phyloP scores from a whole-genome alignment of 2,797 vertebrate species.

The Antennarius maculatus region DNA sequence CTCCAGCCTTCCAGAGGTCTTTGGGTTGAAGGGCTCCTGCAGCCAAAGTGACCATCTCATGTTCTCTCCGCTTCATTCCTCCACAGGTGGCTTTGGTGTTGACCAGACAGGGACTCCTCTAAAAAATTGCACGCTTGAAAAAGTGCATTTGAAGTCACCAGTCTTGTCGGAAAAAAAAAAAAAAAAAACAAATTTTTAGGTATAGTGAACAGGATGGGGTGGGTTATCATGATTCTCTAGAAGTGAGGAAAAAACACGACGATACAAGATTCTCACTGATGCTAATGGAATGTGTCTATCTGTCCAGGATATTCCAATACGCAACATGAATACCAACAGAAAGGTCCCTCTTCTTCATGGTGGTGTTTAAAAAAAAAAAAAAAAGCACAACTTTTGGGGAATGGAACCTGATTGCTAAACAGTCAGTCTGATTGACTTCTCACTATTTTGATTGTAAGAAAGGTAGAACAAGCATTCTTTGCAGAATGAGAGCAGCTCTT shows the following conservation, averaged over 20 bases:
- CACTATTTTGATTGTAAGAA: slow-evolving; percentile 66
- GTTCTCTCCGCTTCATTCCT: slow-evolving; percentile 48
- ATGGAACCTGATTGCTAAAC: slow-evolving; percentile 57
- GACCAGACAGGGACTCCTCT: slow-evolving; percentile 46
- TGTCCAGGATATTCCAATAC: slow-evolving; percentile 16
- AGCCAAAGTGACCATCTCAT: slow-evolving; percentile 17
- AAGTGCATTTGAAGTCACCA: slow-evolving; percentile 44
- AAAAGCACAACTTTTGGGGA: slow-evolving; percentile 18
- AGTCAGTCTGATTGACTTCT: slow-evolving; percentile 66
- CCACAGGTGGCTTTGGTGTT: slow-evolving; percentile 59
- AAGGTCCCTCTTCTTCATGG: background rate
- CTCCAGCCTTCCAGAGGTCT: background rate
- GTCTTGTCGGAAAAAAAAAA: slow-evolving; percentile 36
- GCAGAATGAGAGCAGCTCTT: slow-evolving; percentile 41
- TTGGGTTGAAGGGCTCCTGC: slow-evolving; percentile 9
- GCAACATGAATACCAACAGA: slow-evolving; percentile 15
- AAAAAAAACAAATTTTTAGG: slow-evolving; percentile 48
- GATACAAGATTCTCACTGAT: slow-evolving; percentile 22
- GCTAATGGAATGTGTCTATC: slow-evolving; percentile 56
- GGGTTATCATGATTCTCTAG: slow-evolving; percentile 12
- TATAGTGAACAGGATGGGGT: slow-evolving; percentile 44
- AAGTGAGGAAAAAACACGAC: background rate
- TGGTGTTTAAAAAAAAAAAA: background rate
- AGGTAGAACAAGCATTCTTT: slow-evolving; percentile 44
- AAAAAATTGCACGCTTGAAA: slow-evolving; percentile 12